A percentile compares a stretch with the other conserved stretches of the same genome.
Conservation (phyloP, 2,888 invertebrate genomes). For the Erpobdella octoculata region DNA sequence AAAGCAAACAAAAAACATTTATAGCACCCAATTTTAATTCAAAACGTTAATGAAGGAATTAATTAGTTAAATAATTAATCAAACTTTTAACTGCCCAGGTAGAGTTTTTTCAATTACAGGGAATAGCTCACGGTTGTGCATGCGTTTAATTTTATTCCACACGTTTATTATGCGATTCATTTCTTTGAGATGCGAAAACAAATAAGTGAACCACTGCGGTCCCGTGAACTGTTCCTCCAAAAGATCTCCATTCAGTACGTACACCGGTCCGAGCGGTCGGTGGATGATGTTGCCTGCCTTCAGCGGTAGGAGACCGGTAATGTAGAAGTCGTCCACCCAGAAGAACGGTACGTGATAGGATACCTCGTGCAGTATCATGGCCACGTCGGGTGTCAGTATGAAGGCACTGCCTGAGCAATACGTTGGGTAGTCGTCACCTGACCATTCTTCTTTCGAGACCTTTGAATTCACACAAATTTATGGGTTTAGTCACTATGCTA, state of each 20-base stretch:
- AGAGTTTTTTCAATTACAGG: constrained; percentile 34
- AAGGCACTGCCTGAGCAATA: constrained; percentile 55
- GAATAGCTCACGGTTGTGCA: constrained; percentile 28
- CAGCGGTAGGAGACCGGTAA: constrained; percentile 57
- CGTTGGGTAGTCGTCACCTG: constrained; percentile 50
- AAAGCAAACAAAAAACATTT: too few species aligned
- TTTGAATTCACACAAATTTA: too few species aligned
- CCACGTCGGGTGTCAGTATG: constrained; percentile 62
- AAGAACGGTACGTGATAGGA: constrained; percentile 63
- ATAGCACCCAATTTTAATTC: too few species aligned
- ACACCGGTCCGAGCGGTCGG: constrained; percentile 44
- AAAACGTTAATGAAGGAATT: too few species aligned
- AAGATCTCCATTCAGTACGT: constrained; percentile 44
- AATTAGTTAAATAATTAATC: too few species aligned
- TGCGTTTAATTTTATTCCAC: constrained; percentile 41
- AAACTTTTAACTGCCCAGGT: constrained; percentile 29
- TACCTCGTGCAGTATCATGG: constrained; percentile 56
- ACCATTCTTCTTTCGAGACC: constrained; percentile 44
- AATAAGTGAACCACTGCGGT: constrained; percentile 42
- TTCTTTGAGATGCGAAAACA: constrained; percentile 47
- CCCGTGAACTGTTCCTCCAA: constrained; percentile 44
- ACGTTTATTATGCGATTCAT: constrained; percentile 43
- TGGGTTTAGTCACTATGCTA: too few species aligned
- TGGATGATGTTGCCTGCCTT: constrained; percentile 41
- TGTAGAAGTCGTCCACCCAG: constrained; percentile 72